Percentiles rank a stretch among this genome's conserved stretches.
Conservation (phyloP, 2,113 vertebrate genomes). For the Arenaria interpres region DNA sequence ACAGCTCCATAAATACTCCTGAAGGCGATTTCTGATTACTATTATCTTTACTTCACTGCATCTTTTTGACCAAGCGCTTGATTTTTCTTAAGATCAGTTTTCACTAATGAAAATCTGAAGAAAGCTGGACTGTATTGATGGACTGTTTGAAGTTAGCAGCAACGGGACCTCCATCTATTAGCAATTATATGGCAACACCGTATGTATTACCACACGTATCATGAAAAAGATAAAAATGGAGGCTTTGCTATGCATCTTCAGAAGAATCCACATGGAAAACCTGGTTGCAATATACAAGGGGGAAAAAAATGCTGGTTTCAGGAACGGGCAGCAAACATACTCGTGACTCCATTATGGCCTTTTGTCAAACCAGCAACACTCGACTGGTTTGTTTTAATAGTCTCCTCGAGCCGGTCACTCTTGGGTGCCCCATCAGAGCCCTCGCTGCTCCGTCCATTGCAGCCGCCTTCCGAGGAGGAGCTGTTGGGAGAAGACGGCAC, state of each 20-base stretch:
- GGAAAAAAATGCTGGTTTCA: not conserved
- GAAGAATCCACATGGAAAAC: not conserved
- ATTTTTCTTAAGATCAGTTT: not conserved
- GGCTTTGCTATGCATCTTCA: not conserved
- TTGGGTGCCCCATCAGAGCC: constrained; percentile 64
- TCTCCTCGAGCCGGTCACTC: constrained; percentile 73
- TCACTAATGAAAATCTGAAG: not conserved
- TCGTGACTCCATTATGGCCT: constrained; percentile 87
- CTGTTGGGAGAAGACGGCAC: constrained; percentile 85
- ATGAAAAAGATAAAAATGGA: not conserved
- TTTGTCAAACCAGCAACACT: constrained; percentile 74
- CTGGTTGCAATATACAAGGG: not conserved
- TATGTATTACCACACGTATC: not conserved
- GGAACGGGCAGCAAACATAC: constrained; percentile 74
- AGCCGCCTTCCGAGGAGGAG: constrained; percentile 71
- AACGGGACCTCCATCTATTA: not conserved
- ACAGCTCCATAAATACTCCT: not conserved
- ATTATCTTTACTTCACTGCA: not conserved
- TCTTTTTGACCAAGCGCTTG: not conserved
- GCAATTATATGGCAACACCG: not conserved
- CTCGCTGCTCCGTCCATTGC: constrained; percentile 61
- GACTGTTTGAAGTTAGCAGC: not conserved
- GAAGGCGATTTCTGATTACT: not conserved
- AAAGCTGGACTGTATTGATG: not conserved
- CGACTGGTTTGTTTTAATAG: constrained; percentile 79